A percentile compares a stretch with the other conserved stretches of the same genome.
Conservation (phyloP, 2,113 vertebrate genomes). For the Phalacrocorax aristotelis region DNA sequence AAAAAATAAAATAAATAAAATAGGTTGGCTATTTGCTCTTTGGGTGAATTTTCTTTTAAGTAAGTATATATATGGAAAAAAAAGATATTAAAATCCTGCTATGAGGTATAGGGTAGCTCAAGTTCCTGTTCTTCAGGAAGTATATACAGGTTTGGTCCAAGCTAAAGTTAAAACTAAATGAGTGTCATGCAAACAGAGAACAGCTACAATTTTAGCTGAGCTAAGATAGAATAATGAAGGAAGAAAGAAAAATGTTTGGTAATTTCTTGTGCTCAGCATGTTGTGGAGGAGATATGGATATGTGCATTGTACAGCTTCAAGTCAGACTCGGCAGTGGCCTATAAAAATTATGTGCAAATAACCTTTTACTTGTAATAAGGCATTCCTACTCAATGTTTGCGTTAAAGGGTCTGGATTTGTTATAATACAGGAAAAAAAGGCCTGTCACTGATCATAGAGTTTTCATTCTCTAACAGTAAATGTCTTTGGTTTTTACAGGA, state of each 20-base stretch:
- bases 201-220: neutral
- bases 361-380: neutral
- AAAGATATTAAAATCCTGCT: neutral
- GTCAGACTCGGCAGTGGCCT: neutral
- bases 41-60: neutral
- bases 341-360: neutral
- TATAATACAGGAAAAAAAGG: neutral
- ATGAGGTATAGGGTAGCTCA: neutral
- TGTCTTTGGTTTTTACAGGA: slow-evolving; percentile 2
- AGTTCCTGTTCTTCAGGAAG: neutral
- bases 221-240: neutral
- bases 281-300: neutral
- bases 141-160: neutral
- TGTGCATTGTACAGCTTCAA: neutral
- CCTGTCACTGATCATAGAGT: neutral
- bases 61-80: neutral
- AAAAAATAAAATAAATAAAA: neutral
- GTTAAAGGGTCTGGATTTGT: neutral
- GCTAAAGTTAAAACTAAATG: neutral
- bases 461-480: neutral
- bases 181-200: neutral
- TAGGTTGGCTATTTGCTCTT: neutral
- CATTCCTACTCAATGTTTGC: neutral
- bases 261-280: neutral
- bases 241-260: neutral